Percentiles rank a stretch among this genome's conserved stretches.
These are phyloP conservation scores for Trachops cirrhosus DNA, from an alignment of 2,797 vertebrate genomes.

Conservation along the genomic window DNA sequence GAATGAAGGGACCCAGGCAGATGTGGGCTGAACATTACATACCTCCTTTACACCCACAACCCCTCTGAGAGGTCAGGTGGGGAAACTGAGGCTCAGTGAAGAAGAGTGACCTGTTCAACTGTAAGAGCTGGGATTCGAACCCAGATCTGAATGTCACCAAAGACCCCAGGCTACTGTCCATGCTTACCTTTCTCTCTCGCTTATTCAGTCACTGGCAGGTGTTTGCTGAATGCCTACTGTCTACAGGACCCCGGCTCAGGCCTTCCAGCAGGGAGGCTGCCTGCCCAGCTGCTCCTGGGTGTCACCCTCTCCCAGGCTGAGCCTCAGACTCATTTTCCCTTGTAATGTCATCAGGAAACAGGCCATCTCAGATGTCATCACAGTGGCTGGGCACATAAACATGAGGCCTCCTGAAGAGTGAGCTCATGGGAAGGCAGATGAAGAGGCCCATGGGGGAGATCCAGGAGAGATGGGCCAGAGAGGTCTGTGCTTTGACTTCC, in stretches of 20 bases:
- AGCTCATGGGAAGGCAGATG: accelerated
- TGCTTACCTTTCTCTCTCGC: neutral
- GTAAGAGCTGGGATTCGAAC: neutral
- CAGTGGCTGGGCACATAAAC: neutral
- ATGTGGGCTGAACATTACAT: neutral
- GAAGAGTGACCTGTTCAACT: no score
- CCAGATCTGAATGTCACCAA: neutral
- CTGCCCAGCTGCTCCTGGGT: neutral
- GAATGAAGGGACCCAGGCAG: neutral
- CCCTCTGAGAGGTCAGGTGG: neutral
- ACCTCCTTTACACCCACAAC: neutral
- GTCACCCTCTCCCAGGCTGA: neutral
- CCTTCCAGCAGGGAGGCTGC: neutral
- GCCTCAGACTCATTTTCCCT: neutral
- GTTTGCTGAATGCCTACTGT: neutral
- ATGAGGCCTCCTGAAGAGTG: neutral
- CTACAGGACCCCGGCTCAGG: neutral
- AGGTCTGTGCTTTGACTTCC: neutral
- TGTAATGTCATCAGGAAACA: neutral
- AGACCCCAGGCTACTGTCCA: neutral
- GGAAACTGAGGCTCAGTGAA: neutral
- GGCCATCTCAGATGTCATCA: neutral
- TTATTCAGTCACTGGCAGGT: neutral
- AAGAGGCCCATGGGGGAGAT: accelerated
- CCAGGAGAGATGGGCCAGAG: neutral